Base-by-base conservation (phyloP, 2,113 vertebrate genomes). In the Desmodus rotundus region DNA sequence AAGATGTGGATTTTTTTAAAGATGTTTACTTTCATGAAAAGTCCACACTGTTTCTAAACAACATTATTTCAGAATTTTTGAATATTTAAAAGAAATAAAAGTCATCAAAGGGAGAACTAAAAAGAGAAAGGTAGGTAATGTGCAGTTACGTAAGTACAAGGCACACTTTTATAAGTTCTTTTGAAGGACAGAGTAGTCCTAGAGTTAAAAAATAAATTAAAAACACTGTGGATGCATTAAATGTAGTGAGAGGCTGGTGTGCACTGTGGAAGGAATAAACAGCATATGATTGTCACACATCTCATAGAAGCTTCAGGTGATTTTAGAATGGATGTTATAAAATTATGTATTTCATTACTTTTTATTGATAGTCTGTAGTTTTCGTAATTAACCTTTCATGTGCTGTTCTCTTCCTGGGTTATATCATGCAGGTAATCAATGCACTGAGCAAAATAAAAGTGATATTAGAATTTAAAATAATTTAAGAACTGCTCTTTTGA, bases 21-120 rank as follows among this genome's bases (percentile, higher is more conserved):
- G 33, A 36, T 91, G 24, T 56, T 96, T 92, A 50, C 28, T 88
- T 58, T 65, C 65, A 72, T 95, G 24, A 84, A 84, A 95, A 87
- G 13, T 74, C 22, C 10, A 68, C 13, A 61, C n/a, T 52, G 5
- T 65, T 80, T 85, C 19, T 85, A 22, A 86, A 84, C 15, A 76
- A 24, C 1, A 31, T 92, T 50, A 58, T 88, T 91, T 90, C 65
- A 84, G 43, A 70, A 65, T 50, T 80, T 84, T 88, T 91, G 2
- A 87, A 15, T 87, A 81, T 77, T 84, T 5, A 67, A 77, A 96
- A 94, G 74, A 52, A 61, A 85, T 22, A 89, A 92, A 76, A 92
- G 80, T 43, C 7, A 81, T 20, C 70, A 91, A 85, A 80, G 56
- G 31, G 6, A 61, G 67, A 83, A 78, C 28, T 33, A 33, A 20